phyloP scores from a whole-genome alignment of 2,113 vertebrate genomes.

The Mormoops blainvillei region DNA sequence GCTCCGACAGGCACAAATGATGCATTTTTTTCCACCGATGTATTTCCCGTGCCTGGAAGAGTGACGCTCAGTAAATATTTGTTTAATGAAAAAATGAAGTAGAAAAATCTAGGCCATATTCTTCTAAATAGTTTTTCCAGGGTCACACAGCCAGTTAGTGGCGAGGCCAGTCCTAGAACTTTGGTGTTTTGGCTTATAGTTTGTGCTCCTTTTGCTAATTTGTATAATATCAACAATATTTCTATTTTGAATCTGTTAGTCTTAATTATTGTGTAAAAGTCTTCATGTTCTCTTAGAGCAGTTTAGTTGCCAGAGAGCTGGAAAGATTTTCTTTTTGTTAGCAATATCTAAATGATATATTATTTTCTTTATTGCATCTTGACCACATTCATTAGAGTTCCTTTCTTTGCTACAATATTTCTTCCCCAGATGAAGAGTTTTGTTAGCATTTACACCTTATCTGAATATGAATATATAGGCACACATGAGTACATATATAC shows the following conservation, averaged over 20 bases:
- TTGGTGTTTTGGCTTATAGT: not conserved
- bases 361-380: not conserved
- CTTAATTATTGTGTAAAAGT: not conserved
- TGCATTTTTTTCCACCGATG: not conserved
- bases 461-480: not conserved
- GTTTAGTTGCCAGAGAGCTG: not conserved
- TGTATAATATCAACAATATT: not conserved
- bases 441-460: not conserved
- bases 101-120: not conserved
- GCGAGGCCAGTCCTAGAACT: not conserved
- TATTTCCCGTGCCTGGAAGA: not conserved
- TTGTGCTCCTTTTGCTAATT: not conserved
- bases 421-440: not conserved
- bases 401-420: not conserved
- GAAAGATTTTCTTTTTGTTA: not conserved
- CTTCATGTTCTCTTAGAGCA: not conserved
- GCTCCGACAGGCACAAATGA: not conserved
- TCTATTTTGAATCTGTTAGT: not conserved
- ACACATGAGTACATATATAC: fast-evolving
- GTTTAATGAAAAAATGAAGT: not conserved
- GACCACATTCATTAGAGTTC: too few species aligned
- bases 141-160: not conserved
- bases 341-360: not conserved
- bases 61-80: not conserved
- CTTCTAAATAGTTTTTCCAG: not conserved